Percentiles rank a stretch among this genome's conserved stretches.
Conservation (phyloP, 2,797 vertebrate species). For the Chaetodon trifasciatus region DNA sequence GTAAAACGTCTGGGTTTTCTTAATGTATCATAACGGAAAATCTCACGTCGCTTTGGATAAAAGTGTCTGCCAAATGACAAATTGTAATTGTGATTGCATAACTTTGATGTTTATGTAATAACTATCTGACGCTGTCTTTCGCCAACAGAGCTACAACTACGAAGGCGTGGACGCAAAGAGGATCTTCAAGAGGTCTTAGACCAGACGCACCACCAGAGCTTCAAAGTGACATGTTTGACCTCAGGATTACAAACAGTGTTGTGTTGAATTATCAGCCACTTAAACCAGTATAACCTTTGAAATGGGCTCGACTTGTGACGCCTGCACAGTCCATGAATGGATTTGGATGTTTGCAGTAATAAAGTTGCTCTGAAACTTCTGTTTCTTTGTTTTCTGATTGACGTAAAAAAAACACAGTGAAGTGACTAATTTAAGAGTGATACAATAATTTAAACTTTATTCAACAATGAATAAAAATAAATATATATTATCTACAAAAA, state of each 20-base stretch:
- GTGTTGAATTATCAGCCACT: slow-evolving; percentile 34
- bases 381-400: not conserved
- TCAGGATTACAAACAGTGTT: slow-evolving; percentile 57
- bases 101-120: not conserved
- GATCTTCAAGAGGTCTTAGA: slow-evolving; percentile 91
- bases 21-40: too few relatives aligned
- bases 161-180: slow-evolving; percentile 94
- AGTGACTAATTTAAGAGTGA: slow-evolving; percentile 57
- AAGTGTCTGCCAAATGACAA: too few relatives aligned
- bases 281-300: slow-evolving; percentile 10
- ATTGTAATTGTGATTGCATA: too few relatives aligned
- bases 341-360: slow-evolving; percentile 71
- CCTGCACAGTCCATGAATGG: slow-evolving; percentile 19
- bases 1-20: not conserved
- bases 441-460: slow-evolving; percentile 84
- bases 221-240: slow-evolving; percentile 1
- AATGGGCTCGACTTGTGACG: slow-evolving; percentile 43
- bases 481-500: slow-evolving; percentile 88
- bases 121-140: slow-evolving; percentile 26
- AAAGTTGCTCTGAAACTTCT: slow-evolving; percentile 56
- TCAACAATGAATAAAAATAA: slow-evolving; percentile 89
- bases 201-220: not conserved
- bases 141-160: slow-evolving; percentile 89
- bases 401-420: slow-evolving; percentile 33
- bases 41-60: too few relatives aligned